Evolutionary conservation across 92 coral and sea anemone species (phyloP), one percentile per base, ranked within the genome.

Genomic region (Paramuricea clavata): DNA sequence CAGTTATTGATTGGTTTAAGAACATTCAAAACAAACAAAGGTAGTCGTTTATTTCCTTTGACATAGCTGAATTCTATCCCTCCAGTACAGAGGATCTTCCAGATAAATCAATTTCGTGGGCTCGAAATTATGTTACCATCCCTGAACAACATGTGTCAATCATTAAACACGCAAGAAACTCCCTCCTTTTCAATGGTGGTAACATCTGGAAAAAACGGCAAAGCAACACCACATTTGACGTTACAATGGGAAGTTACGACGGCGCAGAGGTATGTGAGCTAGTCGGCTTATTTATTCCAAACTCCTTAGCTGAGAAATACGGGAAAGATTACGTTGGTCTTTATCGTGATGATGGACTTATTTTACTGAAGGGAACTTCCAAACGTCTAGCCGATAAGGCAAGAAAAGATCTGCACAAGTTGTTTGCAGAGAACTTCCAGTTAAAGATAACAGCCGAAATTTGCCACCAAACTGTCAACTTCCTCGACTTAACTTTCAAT

Each of bases 391-490:
- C 52, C 72, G 16, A 60, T 91, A 1, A 44, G 57, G 6, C 65
- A 39, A 39, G 10, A 39, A 10, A 39, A 4, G 44, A 10, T 10
- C 44, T 39, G 4, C 44, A 39, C 10, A 39, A 39, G 5, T 4
- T 39, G 10, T 39, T 39, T 39, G n/a, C n/a, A n/a, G 44, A 39
- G 11, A 15, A 17, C 19, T 52, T 21, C 21, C 19, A 21, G 61
- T 21, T 52, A 52, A 52, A 52, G 21, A 17, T 13, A 3, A 13
- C 61, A 10, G 4, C 10, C 4, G 44, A 34, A 16, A 88, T 93
- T 23, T 88, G 90, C 76, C 80, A 47, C 12, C 42, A 43, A 33
- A 26, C 84, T 12, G 61, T 52, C 2, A 52, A 52, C 61, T 52
- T 52, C 21, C 21, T 52, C 3, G 61, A 52, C 25, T 2, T 52